Evolutionary conservation across 2,888 invertebrate genomes (phyloP), one percentile per base, ranked within the genome.

Genomic region (Melanargia galathea): DNA sequence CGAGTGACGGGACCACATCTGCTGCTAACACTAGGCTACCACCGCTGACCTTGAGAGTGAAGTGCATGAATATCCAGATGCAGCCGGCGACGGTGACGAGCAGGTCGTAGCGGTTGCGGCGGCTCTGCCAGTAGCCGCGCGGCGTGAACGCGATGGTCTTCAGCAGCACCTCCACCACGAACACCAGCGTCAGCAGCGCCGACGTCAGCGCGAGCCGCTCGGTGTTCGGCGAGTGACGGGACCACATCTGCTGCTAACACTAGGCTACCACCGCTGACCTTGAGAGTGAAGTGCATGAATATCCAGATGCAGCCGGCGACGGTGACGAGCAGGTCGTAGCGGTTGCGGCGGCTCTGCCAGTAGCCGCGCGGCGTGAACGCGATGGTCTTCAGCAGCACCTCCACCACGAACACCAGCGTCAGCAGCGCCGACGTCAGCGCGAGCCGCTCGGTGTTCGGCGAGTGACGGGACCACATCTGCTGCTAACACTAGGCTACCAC

Each of bases 111-210:
- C 99, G 93, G 92, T 99, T 99, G 73, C 99, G 93, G 74, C 99
- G 93, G 66, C 98, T 98, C 87, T 99, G 99, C 96, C 99, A 98
- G 91, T 99, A 99, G 58, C 99, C 99, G 74, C 97, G 94, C 63
- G 98, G 97, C 2, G 99, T 99, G 87, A 99, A 98, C 0, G 99
- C 99, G 69, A 99, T 97, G 80, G 97, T 97, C 92, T 99, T 99
- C 95, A 99, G 96, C 13, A 99, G 93, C 40, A 99, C 99, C 92
- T 99, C 99, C 64, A 97, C 94, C 18, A 98, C 95, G 90, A 99
- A 99, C 64, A 99, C 94, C 67, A 98, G 92, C 38, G 98, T 99
- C 69, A 99, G 94, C 52, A 96, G 92, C 57, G 97, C 97, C 52
- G 98, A 97, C 20, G 97, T 94, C 13, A 96, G 94, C 13, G 98